These are phyloP conservation scores for Telmatochromis bifrenatus DNA, from an alignment of 2,113 vertebrate species.

Conservation along the genomic window DNA sequence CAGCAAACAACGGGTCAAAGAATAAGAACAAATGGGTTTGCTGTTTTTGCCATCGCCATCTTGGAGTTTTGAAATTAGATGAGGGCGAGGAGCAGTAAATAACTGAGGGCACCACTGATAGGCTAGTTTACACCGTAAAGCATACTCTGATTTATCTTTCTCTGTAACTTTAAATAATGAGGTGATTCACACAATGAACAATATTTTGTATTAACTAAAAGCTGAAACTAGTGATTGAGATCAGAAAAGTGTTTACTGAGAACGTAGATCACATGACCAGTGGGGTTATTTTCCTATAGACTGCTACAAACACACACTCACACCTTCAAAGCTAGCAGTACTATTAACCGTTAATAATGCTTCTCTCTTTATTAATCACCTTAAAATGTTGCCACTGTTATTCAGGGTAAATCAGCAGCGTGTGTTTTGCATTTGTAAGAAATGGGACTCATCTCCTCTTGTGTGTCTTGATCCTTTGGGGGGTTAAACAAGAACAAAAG, in stretches of 20 bases:
- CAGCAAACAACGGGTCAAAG: rapidly evolving
- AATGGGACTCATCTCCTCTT: background rate
- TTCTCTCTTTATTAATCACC: background rate
- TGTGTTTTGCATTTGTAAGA: background rate
- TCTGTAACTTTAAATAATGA: background rate
- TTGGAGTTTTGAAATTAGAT: background rate
- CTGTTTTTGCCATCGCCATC: background rate
- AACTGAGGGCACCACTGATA: background rate
- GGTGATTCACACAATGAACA: background rate
- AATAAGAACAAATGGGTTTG: background rate
- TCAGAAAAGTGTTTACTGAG: background rate
- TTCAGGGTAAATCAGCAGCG: background rate
- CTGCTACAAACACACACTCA: background rate
- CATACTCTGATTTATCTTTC: background rate
- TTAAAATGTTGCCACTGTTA: background rate
- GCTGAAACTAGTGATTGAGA: background rate
- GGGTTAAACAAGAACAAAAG: background rate
- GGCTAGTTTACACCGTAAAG: rapidly evolving
- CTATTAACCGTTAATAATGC: rapidly evolving
- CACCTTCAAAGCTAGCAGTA: background rate
- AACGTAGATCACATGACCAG: background rate
- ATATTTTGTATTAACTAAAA: background rate
- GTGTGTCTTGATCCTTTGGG: background rate
- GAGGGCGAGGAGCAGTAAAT: background rate
- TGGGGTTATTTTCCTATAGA: background rate